A percentile compares a stretch with the other conserved stretches of the same genome.
Evolutionary conservation across 1,140 invertebrate species (phyloP).

Genomic region (Andricus grossulariae): DNA sequence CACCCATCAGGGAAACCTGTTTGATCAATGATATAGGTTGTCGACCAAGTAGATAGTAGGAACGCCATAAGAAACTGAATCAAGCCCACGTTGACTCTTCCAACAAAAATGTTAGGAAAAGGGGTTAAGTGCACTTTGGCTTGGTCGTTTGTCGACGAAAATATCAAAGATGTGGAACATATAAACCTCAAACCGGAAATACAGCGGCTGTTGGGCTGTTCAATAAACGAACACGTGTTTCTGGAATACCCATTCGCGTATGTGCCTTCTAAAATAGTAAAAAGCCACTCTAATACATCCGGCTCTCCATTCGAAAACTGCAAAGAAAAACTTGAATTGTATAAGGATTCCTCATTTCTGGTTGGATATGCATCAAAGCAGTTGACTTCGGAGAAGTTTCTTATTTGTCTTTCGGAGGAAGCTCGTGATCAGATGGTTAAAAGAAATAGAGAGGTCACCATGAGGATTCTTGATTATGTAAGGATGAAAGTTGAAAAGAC

Average conservation of each 20-base stretch:
- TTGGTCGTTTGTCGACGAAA: slow-evolving; percentile 59
- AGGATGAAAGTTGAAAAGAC: slow-evolving; percentile 78
- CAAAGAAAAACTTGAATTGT: slow-evolving; percentile 73
- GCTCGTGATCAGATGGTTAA: slow-evolving; percentile 68
- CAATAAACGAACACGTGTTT: slow-evolving; percentile 75
- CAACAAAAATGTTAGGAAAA: slow-evolving; percentile 49
- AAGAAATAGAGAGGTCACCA: slow-evolving; percentile 75
- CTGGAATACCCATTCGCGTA: slow-evolving; percentile 84
- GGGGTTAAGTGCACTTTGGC: slow-evolving; percentile 44
- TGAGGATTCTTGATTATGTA: slow-evolving; percentile 76
- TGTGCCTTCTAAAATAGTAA: slow-evolving; percentile 77
- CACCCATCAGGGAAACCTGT: slow-evolving; percentile 17
- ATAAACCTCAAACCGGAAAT: slow-evolving; percentile 52
- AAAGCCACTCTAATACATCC: slow-evolving; percentile 54
- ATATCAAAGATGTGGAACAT: slow-evolving; percentile 59
- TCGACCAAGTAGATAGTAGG: slow-evolving; percentile 11
- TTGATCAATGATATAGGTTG: slow-evolving; percentile 30
- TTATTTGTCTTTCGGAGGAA: slow-evolving; percentile 79
- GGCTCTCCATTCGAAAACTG: slow-evolving; percentile 74
- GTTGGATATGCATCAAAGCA: slow-evolving; percentile 80
- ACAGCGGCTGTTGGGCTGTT: slow-evolving; percentile 61
- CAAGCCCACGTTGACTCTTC: slow-evolving; percentile 12
- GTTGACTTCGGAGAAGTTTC: slow-evolving; percentile 79
- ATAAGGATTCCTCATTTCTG: slow-evolving; percentile 77
- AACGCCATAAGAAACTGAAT: neutral